A percentile compares a stretch with the other conserved stretches of the same genome.
These are phyloP conservation scores for Perca schrenkii DNA, from an alignment of 2,113 vertebrate genomes.

Conservation along the genomic window DNA sequence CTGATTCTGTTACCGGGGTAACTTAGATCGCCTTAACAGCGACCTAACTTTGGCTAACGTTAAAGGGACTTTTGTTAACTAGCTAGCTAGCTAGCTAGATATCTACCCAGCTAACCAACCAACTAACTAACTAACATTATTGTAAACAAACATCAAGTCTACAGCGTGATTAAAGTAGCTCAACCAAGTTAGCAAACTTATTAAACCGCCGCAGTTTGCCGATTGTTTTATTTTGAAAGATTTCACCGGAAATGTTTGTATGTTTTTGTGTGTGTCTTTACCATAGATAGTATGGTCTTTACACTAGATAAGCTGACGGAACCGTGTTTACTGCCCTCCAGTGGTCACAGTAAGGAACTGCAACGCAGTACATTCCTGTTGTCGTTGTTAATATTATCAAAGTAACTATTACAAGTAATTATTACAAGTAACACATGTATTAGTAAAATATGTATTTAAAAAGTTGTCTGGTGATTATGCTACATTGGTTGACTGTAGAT, in stretches of 20 bases:
- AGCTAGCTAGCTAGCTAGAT: background rate
- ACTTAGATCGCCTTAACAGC: too few relatives aligned
- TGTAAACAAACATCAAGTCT: background rate
- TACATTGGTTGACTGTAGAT: background rate
- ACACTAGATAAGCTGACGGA: accelerated
- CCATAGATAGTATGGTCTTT: background rate
- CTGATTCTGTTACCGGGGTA: too few relatives aligned
- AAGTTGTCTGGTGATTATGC: background rate
- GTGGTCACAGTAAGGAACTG: background rate
- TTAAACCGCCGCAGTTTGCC: accelerated
- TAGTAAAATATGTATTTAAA: background rate
- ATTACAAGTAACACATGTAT: background rate
- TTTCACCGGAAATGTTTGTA: background rate
- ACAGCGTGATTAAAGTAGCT: background rate
- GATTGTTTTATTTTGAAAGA: background rate
- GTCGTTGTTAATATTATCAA: background rate
- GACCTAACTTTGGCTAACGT: too few relatives aligned
- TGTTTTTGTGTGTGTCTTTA: background rate
- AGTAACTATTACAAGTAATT: background rate
- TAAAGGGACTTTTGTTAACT: too few relatives aligned
- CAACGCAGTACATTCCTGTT: background rate
- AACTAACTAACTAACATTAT: background rate
- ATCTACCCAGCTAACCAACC: too few relatives aligned
- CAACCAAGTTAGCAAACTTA: background rate
- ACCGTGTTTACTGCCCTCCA: background rate